Evolutionary conservation across 2,113 vertebrate genomes (phyloP).

Genomic region (Myotis brandtii): DNA sequence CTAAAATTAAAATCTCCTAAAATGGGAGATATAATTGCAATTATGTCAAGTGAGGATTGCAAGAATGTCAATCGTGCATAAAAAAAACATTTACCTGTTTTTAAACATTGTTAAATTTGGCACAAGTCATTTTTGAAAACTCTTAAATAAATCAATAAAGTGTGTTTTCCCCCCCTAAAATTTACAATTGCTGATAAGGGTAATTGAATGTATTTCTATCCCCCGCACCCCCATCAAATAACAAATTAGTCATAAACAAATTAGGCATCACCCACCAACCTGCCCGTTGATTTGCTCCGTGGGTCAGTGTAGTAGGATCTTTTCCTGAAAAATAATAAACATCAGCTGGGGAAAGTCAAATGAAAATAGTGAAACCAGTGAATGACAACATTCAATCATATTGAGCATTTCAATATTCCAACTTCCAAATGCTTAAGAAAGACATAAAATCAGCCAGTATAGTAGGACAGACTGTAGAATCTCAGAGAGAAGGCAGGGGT

Average conservation of each 20-base stretch:
- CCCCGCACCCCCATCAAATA: slow-evolving; percentile 73
- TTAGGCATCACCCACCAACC: slow-evolving; percentile 89
- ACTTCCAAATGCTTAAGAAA: slow-evolving; percentile 53
- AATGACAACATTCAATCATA: not conserved
- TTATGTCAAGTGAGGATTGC: not conserved
- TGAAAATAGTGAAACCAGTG: slow-evolving; percentile 46
- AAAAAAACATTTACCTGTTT: not conserved
- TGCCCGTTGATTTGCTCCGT: slow-evolving; percentile 96
- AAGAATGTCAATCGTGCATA: not conserved
- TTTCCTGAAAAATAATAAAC: slow-evolving; percentile 92
- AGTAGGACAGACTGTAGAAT: not conserved
- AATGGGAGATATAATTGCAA: not conserved
- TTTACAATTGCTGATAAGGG: slow-evolving; percentile 82
- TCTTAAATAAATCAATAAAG: not conserved
- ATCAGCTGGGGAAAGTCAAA: slow-evolving; percentile 76
- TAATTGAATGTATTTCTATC: not conserved
- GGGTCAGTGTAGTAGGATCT: slow-evolving; percentile 98
- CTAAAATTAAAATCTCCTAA: not conserved
- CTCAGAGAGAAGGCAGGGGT: too few species aligned
- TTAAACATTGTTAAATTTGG: not conserved
- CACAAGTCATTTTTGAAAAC: slow-evolving; percentile 16
- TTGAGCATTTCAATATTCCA: not conserved
- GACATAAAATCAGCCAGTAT: not conserved
- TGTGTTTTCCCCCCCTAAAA: slow-evolving; percentile 59
- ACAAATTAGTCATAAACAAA: slow-evolving; percentile 80